A percentile compares a stretch with the other conserved stretches of the same genome.
Evolutionary conservation across 2,113 vertebrate species (phyloP).

Genomic region (Mellivora capensis): DNA sequence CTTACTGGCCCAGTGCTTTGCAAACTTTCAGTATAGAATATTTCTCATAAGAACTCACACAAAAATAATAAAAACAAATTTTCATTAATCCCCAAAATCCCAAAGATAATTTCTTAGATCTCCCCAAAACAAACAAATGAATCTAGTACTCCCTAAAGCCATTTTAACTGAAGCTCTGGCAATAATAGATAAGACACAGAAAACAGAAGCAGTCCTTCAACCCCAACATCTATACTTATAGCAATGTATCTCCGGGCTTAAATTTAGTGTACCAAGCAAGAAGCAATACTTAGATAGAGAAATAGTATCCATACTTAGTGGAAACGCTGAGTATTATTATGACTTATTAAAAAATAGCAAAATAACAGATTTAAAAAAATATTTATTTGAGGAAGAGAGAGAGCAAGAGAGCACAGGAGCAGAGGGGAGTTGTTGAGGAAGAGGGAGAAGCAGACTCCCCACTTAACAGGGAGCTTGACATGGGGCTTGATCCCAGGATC

Average conservation of each 20-base stretch:
- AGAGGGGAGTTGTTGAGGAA: neutral
- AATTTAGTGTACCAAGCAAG: neutral
- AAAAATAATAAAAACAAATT: slow-evolving; percentile 23
- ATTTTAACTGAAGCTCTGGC: slow-evolving; percentile 39
- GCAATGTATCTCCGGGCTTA: neutral
- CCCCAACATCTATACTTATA: neutral
- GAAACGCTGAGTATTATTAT: neutral
- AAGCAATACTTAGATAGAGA: neutral
- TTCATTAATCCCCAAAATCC: slow-evolving; percentile 6
- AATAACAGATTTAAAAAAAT: neutral
- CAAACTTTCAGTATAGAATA: neutral
- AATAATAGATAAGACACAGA: slow-evolving; percentile 48
- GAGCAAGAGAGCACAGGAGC: neutral
- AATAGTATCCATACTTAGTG: neutral
- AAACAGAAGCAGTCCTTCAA: slow-evolving; percentile 59
- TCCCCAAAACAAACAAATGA: neutral
- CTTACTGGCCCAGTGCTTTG: neutral
- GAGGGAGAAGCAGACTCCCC: neutral
- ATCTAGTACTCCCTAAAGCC: slow-evolving; percentile 27
- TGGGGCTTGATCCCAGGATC: neutral
- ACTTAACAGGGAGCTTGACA: neutral
- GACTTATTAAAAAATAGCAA: neutral
- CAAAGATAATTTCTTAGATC: neutral
- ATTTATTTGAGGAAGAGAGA: neutral
- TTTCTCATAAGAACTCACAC: neutral